A percentile compares a stretch with the other conserved stretches of the same genome.
These are phyloP conservation scores for Sardinella longiceps DNA, from an alignment of 2,797 vertebrate species.

Conservation along the genomic window DNA sequence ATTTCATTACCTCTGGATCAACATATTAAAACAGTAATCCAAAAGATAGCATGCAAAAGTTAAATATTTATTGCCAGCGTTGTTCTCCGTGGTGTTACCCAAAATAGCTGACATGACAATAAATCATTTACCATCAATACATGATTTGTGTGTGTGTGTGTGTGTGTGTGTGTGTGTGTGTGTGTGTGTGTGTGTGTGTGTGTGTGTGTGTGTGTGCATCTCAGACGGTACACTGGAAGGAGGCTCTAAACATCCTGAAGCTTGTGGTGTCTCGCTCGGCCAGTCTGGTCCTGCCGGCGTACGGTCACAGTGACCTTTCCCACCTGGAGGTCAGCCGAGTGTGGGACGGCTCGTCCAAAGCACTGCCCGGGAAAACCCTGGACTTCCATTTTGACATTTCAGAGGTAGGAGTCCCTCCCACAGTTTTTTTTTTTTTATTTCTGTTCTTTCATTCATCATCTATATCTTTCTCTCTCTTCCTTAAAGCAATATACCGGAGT, in stretches of 20 bases:
- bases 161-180: conserved; percentile 28
- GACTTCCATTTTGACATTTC: conserved; percentile 99
- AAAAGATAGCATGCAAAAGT: too few relatives aligned
- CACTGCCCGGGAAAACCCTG: conserved; percentile 94
- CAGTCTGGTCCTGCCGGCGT: conserved; percentile 91
- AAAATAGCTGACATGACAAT: too few relatives aligned
- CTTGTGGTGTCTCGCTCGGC: conserved; percentile 96
- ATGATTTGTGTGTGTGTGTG: neutral
- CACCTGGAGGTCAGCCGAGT: conserved; percentile 94
- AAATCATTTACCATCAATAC: neutral
- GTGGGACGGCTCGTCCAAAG: conserved; percentile 94
- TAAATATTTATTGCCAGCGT: too few relatives aligned
- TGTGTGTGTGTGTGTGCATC: conserved; percentile 38
- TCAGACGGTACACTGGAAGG: conserved; percentile 96
- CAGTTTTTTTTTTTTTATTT: neutral
- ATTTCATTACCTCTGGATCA: too few relatives aligned
- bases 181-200: conserved; percentile 25
- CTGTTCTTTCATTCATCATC: neutral
- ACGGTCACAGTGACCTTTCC: conserved; percentile 87
- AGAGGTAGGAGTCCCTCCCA: conserved; percentile 76
- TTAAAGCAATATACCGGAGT: too few relatives aligned
- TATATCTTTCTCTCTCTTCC: neutral
- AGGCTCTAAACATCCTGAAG: conserved; percentile 95
- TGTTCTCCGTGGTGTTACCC: too few relatives aligned
- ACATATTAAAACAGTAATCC: too few relatives aligned